phyloP scores from a whole-genome alignment of 2,888 invertebrate species.

The Epinotia nisella region DNA sequence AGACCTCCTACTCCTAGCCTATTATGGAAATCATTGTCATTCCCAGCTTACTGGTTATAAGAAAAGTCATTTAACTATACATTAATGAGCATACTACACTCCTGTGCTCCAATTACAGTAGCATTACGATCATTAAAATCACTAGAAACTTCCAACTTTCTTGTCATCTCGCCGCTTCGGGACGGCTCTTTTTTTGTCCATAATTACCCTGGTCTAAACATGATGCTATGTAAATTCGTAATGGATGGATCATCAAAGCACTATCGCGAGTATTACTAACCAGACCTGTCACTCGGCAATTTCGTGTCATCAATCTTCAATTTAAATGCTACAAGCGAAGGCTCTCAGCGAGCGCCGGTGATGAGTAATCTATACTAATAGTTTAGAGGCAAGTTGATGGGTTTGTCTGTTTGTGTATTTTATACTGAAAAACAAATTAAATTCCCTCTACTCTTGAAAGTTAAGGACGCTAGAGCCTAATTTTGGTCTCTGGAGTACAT shows the following conservation, averaged over 20 bases:
- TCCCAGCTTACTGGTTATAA: too few species aligned
- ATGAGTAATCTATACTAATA: slow-evolving; percentile 58
- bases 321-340: slow-evolving; percentile 73
- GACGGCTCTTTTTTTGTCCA: slow-evolving; percentile 48
- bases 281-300: slow-evolving; percentile 64
- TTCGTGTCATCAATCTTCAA: slow-evolving; percentile 72
- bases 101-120: slow-evolving; percentile 27
- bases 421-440: background rate
- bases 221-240: slow-evolving; percentile 73
- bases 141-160: slow-evolving; percentile 39
- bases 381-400: slow-evolving; percentile 38
- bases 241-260: slow-evolving; percentile 68
- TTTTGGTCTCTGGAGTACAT: background rate
- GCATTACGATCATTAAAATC: slow-evolving; percentile 37
- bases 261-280: slow-evolving; percentile 65
- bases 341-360: slow-evolving; percentile 61
- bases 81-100: too few species aligned
- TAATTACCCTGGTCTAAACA: slow-evolving; percentile 47
- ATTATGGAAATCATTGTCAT: too few species aligned
- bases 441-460: background rate
- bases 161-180: slow-evolving; percentile 49
- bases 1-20: too few species aligned
- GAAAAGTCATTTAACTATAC: too few species aligned
- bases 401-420: background rate
- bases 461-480: background rate